phyloP scores from a whole-genome alignment of 2,888 invertebrate species.

The Bombylius discolor region DNA sequence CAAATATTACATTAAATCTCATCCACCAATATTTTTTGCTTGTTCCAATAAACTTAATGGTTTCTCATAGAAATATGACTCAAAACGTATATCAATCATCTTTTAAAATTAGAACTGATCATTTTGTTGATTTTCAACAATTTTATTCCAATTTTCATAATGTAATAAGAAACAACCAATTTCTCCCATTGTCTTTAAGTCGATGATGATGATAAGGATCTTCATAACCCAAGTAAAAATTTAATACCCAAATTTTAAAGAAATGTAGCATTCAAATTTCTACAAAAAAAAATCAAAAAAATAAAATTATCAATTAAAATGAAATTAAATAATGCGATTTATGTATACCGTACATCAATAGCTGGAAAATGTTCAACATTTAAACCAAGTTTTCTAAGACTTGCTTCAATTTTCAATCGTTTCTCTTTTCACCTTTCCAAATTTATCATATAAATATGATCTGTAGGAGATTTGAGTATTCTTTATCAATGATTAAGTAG shows the following conservation, averaged over 20 bases:
- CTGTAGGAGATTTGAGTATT: slow-evolving; percentile 63
- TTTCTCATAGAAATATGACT: slow-evolving; percentile 56
- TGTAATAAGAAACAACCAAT: slow-evolving; percentile 97
- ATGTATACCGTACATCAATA: slow-evolving; percentile 71
- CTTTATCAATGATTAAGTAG: no score
- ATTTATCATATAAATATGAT: slow-evolving; percentile 87
- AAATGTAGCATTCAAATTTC: slow-evolving; percentile 48
- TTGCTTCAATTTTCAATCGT: slow-evolving; percentile 59
- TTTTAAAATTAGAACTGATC: slow-evolving; percentile 69
- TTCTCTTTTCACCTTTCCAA: slow-evolving; percentile 70
- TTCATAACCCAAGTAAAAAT: slow-evolving; percentile 63
- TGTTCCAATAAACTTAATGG: slow-evolving; percentile 26
- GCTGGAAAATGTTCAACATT: slow-evolving; percentile 64
- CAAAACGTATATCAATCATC: slow-evolving; percentile 91
- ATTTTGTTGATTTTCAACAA: slow-evolving; percentile 40
- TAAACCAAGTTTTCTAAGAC: slow-evolving; percentile 70
- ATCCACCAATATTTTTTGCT: slow-evolving; percentile 45
- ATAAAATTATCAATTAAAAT: background rate
- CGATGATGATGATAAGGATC: slow-evolving; percentile 87
- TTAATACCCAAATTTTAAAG: slow-evolving; percentile 51
- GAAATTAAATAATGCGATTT: no score
- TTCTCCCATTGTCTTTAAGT: slow-evolving; percentile 87
- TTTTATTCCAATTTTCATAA: slow-evolving; percentile 69
- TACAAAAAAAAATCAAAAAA: slow-evolving; percentile 46
- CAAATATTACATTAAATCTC: slow-evolving; percentile 70